A percentile compares a stretch with the other conserved stretches of the same genome.
phyloP scores from a whole-genome alignment of 2,888 invertebrate genomes.

The Rhagophthalmus giganteus region DNA sequence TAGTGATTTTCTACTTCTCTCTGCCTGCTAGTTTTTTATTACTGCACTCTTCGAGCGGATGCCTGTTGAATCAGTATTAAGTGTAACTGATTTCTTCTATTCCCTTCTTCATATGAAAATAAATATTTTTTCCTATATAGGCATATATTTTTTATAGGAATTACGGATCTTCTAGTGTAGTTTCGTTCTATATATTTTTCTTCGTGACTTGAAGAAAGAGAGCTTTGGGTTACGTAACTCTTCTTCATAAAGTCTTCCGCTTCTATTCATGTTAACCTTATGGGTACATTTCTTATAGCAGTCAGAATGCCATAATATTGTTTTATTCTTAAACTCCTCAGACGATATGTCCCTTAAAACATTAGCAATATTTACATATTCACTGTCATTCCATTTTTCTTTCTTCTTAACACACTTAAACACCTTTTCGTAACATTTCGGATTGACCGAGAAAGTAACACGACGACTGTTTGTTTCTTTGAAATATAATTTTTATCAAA shows the following conservation, averaged over 20 bases:
- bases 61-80: background rate
- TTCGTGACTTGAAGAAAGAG: background rate
- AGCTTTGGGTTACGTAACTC: background rate
- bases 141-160: slow-evolving; percentile 2
- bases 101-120: background rate
- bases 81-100: background rate
- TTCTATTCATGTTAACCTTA: slow-evolving; percentile 5
- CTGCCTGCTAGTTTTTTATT: too few relatives aligned
- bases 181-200: too few relatives aligned
- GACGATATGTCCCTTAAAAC: background rate
- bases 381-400: slow-evolving; percentile 5
- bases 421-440: background rate
- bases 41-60: background rate
- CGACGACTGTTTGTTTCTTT: too few relatives aligned
- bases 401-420: slow-evolving; percentile 6
- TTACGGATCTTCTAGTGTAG: background rate
- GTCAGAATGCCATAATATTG: slow-evolving; percentile 8
- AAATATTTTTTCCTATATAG: slow-evolving; percentile 4
- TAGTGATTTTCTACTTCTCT: too few relatives aligned
- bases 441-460: too few relatives aligned
- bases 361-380: slow-evolving; percentile 1
- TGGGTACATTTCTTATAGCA: slow-evolving; percentile 8
- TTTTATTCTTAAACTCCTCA: slow-evolving; percentile 2
- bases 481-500: too few relatives aligned
- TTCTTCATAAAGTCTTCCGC: slow-evolving; percentile 4